A percentile compares a stretch with the other conserved stretches of the same genome.
phyloP scores from a whole-genome alignment of 2,888 invertebrate species.

The Andrena trimmerana region DNA sequence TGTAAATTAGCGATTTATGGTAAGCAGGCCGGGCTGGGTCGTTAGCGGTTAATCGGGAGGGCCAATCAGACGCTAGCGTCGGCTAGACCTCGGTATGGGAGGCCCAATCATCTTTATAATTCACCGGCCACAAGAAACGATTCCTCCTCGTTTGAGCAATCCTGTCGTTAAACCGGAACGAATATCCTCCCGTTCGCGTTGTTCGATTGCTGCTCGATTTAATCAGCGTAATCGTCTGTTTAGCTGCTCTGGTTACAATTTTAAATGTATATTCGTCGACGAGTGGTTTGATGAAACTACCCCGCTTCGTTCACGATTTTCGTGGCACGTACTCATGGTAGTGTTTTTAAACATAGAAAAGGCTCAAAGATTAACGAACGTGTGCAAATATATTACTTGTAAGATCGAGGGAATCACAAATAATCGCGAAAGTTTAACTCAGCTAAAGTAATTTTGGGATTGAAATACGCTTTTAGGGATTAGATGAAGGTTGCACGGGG shows the following conservation, averaged over 20 bases:
- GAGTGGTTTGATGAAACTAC: constrained; percentile 2
- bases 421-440: no score
- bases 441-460: no score
- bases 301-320: neutral
- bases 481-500: no score
- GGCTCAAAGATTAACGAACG: no score
- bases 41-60: constrained; percentile 63
- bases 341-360: no score
- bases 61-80: constrained; percentile 56
- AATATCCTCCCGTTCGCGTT: constrained; percentile 22
- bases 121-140: constrained; percentile 38
- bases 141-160: constrained; percentile 3
- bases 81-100: neutral
- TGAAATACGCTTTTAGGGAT: no score
- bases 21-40: constrained; percentile 45
- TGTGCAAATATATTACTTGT: no score
- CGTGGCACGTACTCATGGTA: no score
- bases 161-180: constrained; percentile 48
- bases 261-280: constrained; percentile 13
- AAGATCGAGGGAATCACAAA: no score
- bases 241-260: constrained; percentile 39
- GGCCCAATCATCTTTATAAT: constrained; percentile 37
- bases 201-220: constrained; percentile 46
- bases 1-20: constrained; percentile 66
- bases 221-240: constrained; percentile 43